A percentile compares a stretch with the other conserved stretches of the same genome.
Evolutionary conservation across 2,888 invertebrate species (phyloP).

Genomic region (Erebia ligea): DNA sequence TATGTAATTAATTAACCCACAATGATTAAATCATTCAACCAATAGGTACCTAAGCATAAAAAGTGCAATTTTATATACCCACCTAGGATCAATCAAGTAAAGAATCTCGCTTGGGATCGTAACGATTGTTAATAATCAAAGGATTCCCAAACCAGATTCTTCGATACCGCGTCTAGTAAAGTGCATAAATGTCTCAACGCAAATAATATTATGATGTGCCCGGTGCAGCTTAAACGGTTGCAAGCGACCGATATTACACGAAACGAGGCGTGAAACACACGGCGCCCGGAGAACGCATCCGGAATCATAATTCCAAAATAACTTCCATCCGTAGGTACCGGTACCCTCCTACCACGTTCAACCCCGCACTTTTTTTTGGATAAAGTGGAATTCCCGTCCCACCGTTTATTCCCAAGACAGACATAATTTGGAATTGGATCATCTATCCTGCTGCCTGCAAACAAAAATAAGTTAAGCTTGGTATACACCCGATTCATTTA

Average conservation of each 20-base stretch:
- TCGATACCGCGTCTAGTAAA: constrained; percentile 11
- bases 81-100: not conserved
- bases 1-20: too few species aligned
- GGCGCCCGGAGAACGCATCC: constrained; percentile 76
- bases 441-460: constrained; percentile 78
- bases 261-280: constrained; percentile 81
- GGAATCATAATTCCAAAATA: constrained; percentile 84
- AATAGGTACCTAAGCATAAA: not conserved
- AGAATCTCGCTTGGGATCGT: not conserved
- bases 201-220: constrained; percentile 57
- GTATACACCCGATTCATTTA: constrained; percentile 33
- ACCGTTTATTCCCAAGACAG: constrained; percentile 83
- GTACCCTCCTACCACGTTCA: constrained; percentile 51
- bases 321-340: constrained; percentile 69
- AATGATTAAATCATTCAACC: too few species aligned
- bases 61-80: not conserved
- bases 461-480: constrained; percentile 66
- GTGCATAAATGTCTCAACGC: constrained; percentile 49
- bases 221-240: constrained; percentile 66
- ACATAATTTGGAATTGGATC: constrained; percentile 85
- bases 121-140: not conserved
- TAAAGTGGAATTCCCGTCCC: constrained; percentile 81
- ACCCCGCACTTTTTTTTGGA: constrained; percentile 74
- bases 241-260: constrained; percentile 70
- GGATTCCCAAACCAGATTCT: not conserved